Percentiles rank a stretch among this genome's conserved stretches.
phyloP scores from a whole-genome alignment of 1,140 invertebrate species.

The Diplogasteroides magnus region DNA sequence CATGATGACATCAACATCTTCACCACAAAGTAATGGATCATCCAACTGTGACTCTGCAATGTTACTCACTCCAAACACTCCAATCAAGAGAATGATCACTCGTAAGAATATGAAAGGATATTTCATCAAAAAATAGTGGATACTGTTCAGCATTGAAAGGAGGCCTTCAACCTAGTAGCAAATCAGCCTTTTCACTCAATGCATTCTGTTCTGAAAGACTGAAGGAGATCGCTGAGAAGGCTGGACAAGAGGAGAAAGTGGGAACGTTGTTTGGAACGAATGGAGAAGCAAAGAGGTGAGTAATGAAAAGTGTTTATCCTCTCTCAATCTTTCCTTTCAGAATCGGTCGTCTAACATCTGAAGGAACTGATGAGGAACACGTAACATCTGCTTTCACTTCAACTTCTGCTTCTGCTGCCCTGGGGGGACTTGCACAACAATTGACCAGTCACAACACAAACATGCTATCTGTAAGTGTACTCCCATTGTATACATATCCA shows the following conservation, averaged over 20 bases:
- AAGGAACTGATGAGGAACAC: constrained; percentile 29
- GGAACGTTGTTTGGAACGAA: too few species aligned
- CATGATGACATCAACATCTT: constrained; percentile 22
- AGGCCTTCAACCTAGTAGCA: constrained; percentile 11
- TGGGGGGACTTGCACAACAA: constrained; percentile 9
- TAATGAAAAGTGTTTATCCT: neutral
- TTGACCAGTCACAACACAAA: too few species aligned
- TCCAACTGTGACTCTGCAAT: neutral
- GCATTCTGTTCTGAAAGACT: constrained; percentile 54
- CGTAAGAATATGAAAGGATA: constrained; percentile 18
- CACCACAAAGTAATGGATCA: constrained; percentile 17
- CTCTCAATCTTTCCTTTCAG: constrained; percentile 2
- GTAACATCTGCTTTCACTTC: constrained; percentile 19
- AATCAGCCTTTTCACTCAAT: constrained; percentile 42
- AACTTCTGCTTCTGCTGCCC: neutral
- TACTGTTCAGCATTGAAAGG: constrained; percentile 3
- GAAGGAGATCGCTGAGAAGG: constrained; percentile 51
- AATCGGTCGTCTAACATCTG: constrained; percentile 13
- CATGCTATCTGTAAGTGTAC: too few species aligned
- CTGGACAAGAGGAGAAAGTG: constrained; percentile 11
- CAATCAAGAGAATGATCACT: constrained; percentile 18
- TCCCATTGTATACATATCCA: too few species aligned
- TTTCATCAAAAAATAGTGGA: constrained; percentile 15
- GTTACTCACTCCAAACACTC: neutral
- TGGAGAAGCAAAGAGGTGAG: too few species aligned